Evolutionary conservation across 2,888 invertebrate genomes (phyloP).

Genomic region (Brenthis daphne): DNA sequence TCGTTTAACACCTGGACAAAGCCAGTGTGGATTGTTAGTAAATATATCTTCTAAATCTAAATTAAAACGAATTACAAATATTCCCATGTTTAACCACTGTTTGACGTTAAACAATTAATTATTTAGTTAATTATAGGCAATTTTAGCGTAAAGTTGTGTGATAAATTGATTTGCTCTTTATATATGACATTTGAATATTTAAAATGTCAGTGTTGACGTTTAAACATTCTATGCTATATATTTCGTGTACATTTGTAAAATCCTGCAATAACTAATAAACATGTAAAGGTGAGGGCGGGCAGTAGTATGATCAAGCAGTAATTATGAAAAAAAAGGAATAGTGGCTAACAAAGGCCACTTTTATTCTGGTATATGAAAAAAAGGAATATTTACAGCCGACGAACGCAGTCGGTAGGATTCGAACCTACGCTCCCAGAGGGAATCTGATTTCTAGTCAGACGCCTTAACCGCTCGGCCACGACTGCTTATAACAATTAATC

Average conservation of each 20-base stretch:
- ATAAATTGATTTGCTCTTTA: constrained; percentile 8
- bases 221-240: too few species aligned
- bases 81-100: constrained; percentile 9
- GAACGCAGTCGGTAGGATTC: constrained; percentile 86
- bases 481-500: constrained; percentile 72
- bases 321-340: too few species aligned
- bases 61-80: constrained; percentile 12
- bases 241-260: too few species aligned
- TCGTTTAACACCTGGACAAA: too few species aligned
- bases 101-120: constrained; percentile 12
- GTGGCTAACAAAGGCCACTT: too few species aligned
- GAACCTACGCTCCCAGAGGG: constrained; percentile 95
- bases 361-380: too few species aligned
- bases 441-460: constrained; percentile 95
- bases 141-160: constrained; percentile 19
- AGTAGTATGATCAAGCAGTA: too few species aligned
- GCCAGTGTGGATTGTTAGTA: not conserved
- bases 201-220: not conserved
- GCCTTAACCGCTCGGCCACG: constrained; percentile 95
- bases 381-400: too few species aligned
- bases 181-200: constrained; percentile 1
- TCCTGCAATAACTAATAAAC: too few species aligned
- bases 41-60: constrained; percentile 14
- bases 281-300: too few species aligned
- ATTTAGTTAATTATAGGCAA: constrained; percentile 15